Evolutionary conservation across 2,888 invertebrate species (phyloP).

Genomic region (Chrysotoxum bicinctum): DNA sequence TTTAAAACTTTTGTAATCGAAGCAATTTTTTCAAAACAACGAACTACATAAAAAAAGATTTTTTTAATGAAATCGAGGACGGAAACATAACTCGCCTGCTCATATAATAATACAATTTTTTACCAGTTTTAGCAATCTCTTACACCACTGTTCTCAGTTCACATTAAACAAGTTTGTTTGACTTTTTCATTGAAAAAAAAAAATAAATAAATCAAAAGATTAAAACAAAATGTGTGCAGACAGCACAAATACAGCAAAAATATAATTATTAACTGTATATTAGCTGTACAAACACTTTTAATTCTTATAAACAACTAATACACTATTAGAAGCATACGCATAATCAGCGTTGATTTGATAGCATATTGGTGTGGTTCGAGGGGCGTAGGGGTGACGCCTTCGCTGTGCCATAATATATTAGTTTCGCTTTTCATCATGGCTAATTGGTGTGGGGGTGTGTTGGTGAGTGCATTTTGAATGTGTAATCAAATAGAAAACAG

Average conservation of each 20-base stretch:
- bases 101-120: no score
- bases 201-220: no score
- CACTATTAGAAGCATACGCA: neutral
- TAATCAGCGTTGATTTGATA: neutral
- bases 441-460: neutral
- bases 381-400: neutral
- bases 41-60: no score
- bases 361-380: no score
- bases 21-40: no score
- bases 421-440: slow-evolving; percentile 20
- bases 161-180: neutral
- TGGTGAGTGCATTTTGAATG: slow-evolving; percentile 14
- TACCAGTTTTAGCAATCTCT: neutral
- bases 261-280: neutral
- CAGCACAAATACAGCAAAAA: neutral
- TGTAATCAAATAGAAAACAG: slow-evolving; percentile 12
- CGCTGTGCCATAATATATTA: neutral
- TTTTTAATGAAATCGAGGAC: no score
- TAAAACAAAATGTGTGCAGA: neutral
- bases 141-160: neutral
- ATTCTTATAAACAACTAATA: neutral
- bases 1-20: no score
- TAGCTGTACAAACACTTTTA: neutral
- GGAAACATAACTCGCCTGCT: no score
- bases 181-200: neutral